Evolutionary conservation across 2,113 vertebrate species (phyloP), one percentile per base, ranked within the genome.

Genomic region (Eclectus roratus): DNA sequence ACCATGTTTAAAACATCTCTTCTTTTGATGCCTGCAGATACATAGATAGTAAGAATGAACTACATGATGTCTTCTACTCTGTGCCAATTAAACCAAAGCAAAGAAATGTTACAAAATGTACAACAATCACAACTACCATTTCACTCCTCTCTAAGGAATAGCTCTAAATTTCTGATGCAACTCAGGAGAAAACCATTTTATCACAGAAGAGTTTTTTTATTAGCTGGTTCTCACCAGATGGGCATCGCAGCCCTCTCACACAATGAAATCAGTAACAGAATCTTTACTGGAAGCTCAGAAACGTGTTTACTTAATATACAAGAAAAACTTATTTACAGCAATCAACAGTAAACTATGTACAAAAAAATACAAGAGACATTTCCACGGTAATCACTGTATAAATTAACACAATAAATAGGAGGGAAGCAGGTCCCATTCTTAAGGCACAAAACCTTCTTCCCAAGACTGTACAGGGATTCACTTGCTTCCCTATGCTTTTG

Each of bases 321-420:
- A 89, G 94, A 97, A 97, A 93, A 80, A 94, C 43, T 27, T 97
- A 97, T 97, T 95, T 97, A 98, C 98, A 98, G 76, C 96, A 77
- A 93, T 70, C 64, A 55, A 85, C 47, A 47, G 28, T 52, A 90
- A 96, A 88, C 69, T 98, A 97, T 98, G 88, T 98, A 98, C 97
- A 98, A 72, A 97, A 94, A 65, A 84, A 6, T 61, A 97, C 95
- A 95, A 89, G 93, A 96, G 94, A 96, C 90, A 95, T 92, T 90
- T 95, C 96, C 96, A 89, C n/a, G 80, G 92, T 39, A 95, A 94
- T 87, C 85, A 87, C 94, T 69, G 93, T 97, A 98, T 98, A 98
- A 98, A 98, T 98, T 98, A 98, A 96, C 93, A 96, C 89, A 97
- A 98, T 98, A 98, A 98, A 98, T 98, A 98, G 31, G 84, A 94